Conservation (phyloP, 2,888 invertebrate genomes). For the Agrotis exclamationis region DNA sequence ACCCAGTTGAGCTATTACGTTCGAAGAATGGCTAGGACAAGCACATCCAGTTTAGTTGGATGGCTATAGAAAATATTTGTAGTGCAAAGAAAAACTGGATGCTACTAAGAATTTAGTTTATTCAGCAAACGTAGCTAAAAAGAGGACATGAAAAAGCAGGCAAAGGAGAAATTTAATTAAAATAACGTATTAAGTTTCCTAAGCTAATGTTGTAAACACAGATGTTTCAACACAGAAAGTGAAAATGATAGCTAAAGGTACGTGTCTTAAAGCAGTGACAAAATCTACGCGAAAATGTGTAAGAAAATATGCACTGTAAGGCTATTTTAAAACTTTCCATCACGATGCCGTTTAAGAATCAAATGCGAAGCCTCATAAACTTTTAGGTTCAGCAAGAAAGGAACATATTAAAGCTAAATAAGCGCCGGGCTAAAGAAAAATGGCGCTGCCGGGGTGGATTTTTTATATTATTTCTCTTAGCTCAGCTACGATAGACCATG, state of each 20-base stretch:
- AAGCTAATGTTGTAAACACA: slow-evolving; percentile 7
- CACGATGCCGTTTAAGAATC: slow-evolving; percentile 60
- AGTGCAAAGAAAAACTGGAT: slow-evolving; percentile 8
- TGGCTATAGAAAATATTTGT: slow-evolving; percentile 39
- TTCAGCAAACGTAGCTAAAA: neutral
- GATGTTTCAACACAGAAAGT: slow-evolving; percentile 11
- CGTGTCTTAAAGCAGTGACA: slow-evolving; percentile 35
- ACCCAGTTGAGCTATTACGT: slow-evolving; percentile 55
- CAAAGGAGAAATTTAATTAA: slow-evolving; percentile 6
- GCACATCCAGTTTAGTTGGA: slow-evolving; percentile 47
- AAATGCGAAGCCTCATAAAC: slow-evolving; percentile 66
- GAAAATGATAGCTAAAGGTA: neutral
- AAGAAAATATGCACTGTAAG: slow-evolving; percentile 19
- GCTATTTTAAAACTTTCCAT: slow-evolving; percentile 63
- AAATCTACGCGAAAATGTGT: slow-evolving; percentile 20
- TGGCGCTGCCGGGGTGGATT: slow-evolving; percentile 60
- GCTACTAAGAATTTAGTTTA: neutral
- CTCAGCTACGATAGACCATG: slow-evolving; percentile 57
- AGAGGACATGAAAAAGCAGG: neutral
- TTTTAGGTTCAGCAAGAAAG: slow-evolving; percentile 64
- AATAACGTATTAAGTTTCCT: slow-evolving; percentile 14
- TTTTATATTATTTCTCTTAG: slow-evolving; percentile 62
- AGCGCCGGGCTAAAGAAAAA: slow-evolving; percentile 69
- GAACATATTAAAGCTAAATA: slow-evolving; percentile 70
- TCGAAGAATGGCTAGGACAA: slow-evolving; percentile 49